A percentile compares a stretch with the other conserved stretches of the same genome.
phyloP scores from a whole-genome alignment of 2,113 vertebrate species.

The Xerus inauris region DNA sequence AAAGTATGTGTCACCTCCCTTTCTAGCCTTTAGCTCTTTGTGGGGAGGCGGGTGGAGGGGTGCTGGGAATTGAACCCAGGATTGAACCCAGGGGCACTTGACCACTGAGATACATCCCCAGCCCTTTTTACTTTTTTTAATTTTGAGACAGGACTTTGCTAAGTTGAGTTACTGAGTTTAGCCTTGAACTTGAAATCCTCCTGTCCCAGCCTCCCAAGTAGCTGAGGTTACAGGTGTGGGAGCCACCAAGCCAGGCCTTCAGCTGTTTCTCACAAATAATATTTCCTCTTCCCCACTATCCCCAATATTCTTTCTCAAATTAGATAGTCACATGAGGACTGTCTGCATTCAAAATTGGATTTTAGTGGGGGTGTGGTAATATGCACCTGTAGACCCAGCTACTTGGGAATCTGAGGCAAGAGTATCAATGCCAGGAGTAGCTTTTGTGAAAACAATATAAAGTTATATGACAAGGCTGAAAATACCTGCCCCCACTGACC shows the following conservation, averaged over 20 bases:
- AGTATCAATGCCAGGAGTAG: not conserved
- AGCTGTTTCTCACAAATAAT: not conserved
- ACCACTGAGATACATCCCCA: too few species aligned
- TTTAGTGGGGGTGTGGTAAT: not conserved
- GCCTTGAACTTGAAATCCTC: too few species aligned
- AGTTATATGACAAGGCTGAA: not conserved
- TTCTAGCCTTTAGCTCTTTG: not conserved
- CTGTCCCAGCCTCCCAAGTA: too few species aligned
- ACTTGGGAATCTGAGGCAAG: not conserved
- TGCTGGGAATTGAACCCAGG: too few species aligned
- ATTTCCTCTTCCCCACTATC: not conserved
- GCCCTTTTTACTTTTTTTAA: too few species aligned
- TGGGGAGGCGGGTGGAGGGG: too few species aligned
- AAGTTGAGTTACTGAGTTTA: too few species aligned
- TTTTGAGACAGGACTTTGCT: too few species aligned
- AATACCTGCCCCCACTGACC: not conserved
- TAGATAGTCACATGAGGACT: not conserved
- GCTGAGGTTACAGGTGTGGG: too few species aligned
- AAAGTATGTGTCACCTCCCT: not conserved
- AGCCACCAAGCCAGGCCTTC: not conserved
- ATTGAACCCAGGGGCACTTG: too few species aligned
- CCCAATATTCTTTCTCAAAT: not conserved
- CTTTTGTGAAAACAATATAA: not conserved
- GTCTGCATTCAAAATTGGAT: slow-evolving; percentile 15
- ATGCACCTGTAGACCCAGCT: not conserved